phyloP scores from a whole-genome alignment of 2,113 vertebrate species.

The Sander lucioperca region DNA sequence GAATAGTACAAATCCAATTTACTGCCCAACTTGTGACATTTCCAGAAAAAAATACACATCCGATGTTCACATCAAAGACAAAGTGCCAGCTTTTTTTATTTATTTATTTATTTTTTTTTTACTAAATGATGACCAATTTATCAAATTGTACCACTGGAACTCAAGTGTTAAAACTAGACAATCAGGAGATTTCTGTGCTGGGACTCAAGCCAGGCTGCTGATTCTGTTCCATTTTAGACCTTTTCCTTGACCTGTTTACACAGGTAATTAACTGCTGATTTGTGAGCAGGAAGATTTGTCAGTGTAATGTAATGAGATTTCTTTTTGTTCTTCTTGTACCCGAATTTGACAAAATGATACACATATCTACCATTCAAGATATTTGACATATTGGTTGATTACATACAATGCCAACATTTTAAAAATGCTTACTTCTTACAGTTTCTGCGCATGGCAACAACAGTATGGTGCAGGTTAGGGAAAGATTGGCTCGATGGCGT shows the following conservation, averaged over 20 bases:
- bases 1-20: neutral
- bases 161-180: neutral
- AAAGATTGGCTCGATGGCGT: neutral
- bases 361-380: neutral
- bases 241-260: neutral
- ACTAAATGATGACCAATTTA: neutral
- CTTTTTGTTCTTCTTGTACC: neutral
- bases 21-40: neutral
- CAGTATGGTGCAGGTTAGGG: too few species aligned
- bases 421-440: neutral
- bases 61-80: neutral
- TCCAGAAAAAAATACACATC: neutral
- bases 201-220: neutral
- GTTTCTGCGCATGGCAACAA: neutral
- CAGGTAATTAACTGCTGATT: conserved; percentile 11
- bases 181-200: neutral
- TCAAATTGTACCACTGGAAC: neutral
- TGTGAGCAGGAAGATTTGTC: neutral
- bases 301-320: neutral
- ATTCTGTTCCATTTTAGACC: conserved; percentile 1
- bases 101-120: too few species aligned
- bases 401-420: neutral
- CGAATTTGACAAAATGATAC: neutral
- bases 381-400: neutral
- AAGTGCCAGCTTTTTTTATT: neutral